Conservation (phyloP, 2,888 invertebrate genomes). For the Aelia acuminata region DNA sequence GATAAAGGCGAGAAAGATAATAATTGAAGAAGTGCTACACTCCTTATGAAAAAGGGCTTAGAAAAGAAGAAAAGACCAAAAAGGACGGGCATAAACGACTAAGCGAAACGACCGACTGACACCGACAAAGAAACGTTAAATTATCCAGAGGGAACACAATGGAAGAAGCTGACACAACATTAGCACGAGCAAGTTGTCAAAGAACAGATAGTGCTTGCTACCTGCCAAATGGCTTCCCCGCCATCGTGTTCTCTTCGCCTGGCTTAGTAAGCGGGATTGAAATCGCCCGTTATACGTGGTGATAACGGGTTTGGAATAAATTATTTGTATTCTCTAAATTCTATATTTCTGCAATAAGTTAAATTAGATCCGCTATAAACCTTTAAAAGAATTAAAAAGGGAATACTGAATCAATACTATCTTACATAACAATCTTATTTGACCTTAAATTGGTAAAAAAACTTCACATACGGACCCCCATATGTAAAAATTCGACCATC, state of each 20-base stretch:
- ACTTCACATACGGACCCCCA: too few species aligned
- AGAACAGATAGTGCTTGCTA: background rate
- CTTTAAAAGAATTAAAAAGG: too few species aligned
- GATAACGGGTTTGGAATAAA: background rate
- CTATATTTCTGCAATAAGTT: background rate
- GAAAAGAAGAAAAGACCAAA: background rate
- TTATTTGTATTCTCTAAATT: background rate
- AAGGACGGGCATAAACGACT: background rate
- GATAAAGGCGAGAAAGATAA: too few species aligned
- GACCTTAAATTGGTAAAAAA: too few species aligned
- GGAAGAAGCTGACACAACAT: constrained; percentile 46
- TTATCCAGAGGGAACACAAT: background rate
- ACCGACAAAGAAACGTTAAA: background rate
- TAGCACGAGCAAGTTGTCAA: constrained; percentile 14
- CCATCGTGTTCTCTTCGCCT: background rate
- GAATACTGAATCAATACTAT: too few species aligned
- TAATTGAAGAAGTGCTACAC: too few species aligned
- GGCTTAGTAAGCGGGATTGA: background rate
- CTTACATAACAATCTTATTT: too few species aligned
- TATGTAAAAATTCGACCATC: too few species aligned
- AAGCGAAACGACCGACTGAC: constrained; percentile 3
- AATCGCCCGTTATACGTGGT: background rate
- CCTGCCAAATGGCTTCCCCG: background rate
- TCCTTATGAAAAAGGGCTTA: too few species aligned
- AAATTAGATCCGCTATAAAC: too few species aligned